Percentiles rank a stretch among this genome's conserved stretches.
Conservation (phyloP, 2,888 invertebrate genomes). For the Chymomyza fuscimana region DNA sequence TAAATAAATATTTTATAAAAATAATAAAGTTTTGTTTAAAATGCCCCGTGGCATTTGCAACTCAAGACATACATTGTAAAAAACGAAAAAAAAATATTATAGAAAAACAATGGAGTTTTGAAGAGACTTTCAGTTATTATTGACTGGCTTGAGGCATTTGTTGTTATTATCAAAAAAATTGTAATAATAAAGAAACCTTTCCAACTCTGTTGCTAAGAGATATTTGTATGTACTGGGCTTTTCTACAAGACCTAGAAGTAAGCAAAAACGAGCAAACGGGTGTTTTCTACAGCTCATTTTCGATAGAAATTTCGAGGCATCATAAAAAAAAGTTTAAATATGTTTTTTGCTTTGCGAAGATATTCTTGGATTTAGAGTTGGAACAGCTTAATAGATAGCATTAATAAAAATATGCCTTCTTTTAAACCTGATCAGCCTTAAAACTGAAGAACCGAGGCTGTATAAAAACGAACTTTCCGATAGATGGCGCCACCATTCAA, state of each 20-base stretch:
- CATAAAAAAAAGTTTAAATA: too few relatives aligned
- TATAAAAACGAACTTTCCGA: too few relatives aligned
- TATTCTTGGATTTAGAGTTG: too few relatives aligned
- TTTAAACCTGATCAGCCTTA: too few relatives aligned
- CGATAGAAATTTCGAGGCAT: too few relatives aligned
- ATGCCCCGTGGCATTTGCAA: neutral
- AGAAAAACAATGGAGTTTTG: constrained; percentile 8
- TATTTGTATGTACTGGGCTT: neutral
- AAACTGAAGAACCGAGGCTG: too few relatives aligned
- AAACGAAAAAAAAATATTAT: constrained; percentile 1
- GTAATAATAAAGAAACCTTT: neutral
- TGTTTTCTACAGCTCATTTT: too few relatives aligned
- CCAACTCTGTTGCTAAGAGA: neutral
- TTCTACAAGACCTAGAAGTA: neutral
- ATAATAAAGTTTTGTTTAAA: neutral
- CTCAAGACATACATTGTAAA: neutral
- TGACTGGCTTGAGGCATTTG: neutral
- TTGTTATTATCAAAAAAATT: neutral
- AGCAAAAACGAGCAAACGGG: neutral
- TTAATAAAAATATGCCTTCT: too few relatives aligned
- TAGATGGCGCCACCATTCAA: too few relatives aligned
- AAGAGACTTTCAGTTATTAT: constrained; percentile 17
- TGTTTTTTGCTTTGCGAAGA: too few relatives aligned
- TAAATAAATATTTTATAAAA: constrained; percentile 15
- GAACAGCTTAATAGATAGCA: too few relatives aligned